A percentile compares a stretch with the other conserved stretches of the same genome.
Evolutionary conservation across 1,140 invertebrate genomes (phyloP).

Genomic region (Aporrectodea caliginosa): DNA sequence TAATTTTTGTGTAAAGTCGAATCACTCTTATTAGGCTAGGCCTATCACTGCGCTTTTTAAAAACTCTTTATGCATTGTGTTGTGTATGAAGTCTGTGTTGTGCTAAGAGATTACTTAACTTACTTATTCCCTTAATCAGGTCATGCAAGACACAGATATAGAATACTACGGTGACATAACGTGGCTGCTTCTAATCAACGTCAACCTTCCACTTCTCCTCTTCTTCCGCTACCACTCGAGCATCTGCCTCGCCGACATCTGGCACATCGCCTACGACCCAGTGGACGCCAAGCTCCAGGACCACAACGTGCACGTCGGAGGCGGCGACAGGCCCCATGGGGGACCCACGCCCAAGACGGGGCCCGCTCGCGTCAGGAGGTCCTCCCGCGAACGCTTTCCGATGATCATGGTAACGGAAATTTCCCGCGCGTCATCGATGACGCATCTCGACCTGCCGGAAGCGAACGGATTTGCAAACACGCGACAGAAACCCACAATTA

Average conservation of each 20-base stretch:
- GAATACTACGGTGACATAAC: slow-evolving; percentile 25
- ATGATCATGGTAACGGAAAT: too few relatives aligned
- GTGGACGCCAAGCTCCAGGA: neutral
- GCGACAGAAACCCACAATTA: neutral
- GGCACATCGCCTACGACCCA: slow-evolving; percentile 25
- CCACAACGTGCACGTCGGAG: neutral
- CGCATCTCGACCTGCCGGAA: neutral
- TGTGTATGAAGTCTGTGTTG: too few relatives aligned
- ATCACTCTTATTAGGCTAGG: too few relatives aligned
- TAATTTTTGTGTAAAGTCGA: too few relatives aligned
- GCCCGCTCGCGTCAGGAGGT: neutral
- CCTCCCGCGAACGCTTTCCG: too few relatives aligned
- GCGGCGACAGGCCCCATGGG: neutral
- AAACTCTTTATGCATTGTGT: too few relatives aligned
- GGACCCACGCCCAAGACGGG: too few relatives aligned
- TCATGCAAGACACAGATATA: neutral
- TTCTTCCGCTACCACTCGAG: slow-evolving; percentile 35
- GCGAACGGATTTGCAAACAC: neutral
- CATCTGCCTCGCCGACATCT: slow-evolving; percentile 32
- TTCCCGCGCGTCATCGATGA: neutral
- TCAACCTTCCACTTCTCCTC: slow-evolving; percentile 29
- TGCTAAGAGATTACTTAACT: too few relatives aligned
- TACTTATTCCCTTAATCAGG: too few relatives aligned
- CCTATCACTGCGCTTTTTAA: too few relatives aligned
- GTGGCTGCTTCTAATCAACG: slow-evolving; percentile 29